Percentiles rank a stretch among this genome's conserved stretches.
These are phyloP conservation scores for Parnassius mnemosyne DNA, from an alignment of 2,888 invertebrate genomes.

Conservation along the genomic window DNA sequence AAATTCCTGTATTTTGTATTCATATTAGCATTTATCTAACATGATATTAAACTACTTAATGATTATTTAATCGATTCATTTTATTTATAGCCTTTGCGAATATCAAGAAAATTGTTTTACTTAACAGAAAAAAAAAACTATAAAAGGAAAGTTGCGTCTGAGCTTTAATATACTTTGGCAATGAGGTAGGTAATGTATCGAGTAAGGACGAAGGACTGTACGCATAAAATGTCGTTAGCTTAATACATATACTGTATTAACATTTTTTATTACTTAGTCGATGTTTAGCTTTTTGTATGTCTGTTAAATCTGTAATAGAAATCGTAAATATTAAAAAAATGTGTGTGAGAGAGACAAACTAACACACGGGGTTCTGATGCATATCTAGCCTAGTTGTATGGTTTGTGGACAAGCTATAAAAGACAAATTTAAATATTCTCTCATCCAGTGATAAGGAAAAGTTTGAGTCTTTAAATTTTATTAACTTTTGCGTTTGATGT, in stretches of 20 bases:
- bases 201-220: no score
- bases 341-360: neutral
- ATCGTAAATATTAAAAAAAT: neutral
- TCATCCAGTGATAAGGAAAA: no score
- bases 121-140: neutral
- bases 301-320: no score
- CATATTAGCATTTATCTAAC: slow-evolving; percentile 20
- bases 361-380: no score
- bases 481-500: neutral
- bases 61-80: slow-evolving; percentile 11
- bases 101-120: neutral
- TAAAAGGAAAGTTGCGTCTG: neutral
- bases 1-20: slow-evolving; percentile 13
- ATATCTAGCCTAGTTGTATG: neutral
- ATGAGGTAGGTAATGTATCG: no score
- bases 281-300: slow-evolving; percentile 1
- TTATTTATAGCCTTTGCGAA: slow-evolving; percentile 2
- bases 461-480: no score
- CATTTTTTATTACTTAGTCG: neutral
- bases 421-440: neutral
- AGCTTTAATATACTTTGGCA: no score
- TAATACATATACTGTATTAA: slow-evolving; percentile 3
- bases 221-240: neutral
- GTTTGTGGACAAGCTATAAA: neutral
- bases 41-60: slow-evolving; percentile 14